Conservation (phyloP, 2,797 vertebrate genomes). For the Eidolon dupreanum region DNA sequence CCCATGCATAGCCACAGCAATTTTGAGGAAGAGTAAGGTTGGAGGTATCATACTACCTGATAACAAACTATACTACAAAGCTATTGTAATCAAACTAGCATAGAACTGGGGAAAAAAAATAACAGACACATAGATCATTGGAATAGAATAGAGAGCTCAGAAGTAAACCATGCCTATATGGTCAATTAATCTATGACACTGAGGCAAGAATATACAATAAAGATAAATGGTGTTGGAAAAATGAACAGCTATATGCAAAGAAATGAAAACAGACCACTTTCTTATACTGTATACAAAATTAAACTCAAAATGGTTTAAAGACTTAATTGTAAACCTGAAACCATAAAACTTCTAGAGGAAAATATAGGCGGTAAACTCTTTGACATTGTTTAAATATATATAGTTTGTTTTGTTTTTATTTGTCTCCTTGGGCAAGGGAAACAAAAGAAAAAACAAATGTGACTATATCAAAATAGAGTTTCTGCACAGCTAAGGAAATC, state of each 20-base stretch:
- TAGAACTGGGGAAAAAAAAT: not conserved
- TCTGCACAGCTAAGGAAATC: not conserved
- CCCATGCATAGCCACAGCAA: no score
- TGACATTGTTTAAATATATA: not conserved
- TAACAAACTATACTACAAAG: not conserved
- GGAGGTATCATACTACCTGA: not conserved
- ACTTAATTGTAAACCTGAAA: not conserved
- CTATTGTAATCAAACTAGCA: not conserved
- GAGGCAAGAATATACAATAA: not conserved
- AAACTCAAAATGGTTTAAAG: not conserved
- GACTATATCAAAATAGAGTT: not conserved
- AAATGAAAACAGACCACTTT: not conserved
- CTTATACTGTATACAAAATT: not conserved
- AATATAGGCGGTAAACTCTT: not conserved
- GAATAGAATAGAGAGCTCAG: not conserved
- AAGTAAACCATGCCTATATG: not conserved
- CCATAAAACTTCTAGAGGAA: not conserved
- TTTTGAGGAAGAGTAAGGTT: not conserved
- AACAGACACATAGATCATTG: not conserved
- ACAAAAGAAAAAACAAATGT: not conserved
- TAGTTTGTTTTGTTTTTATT: not conserved
- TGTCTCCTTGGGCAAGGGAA: not conserved
- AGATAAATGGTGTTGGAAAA: not conserved
- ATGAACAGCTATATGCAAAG: not conserved
- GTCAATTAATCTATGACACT: not conserved